Base-by-base conservation (phyloP, 2,888 invertebrate species). In the Eupithecia subumbrata region DNA sequence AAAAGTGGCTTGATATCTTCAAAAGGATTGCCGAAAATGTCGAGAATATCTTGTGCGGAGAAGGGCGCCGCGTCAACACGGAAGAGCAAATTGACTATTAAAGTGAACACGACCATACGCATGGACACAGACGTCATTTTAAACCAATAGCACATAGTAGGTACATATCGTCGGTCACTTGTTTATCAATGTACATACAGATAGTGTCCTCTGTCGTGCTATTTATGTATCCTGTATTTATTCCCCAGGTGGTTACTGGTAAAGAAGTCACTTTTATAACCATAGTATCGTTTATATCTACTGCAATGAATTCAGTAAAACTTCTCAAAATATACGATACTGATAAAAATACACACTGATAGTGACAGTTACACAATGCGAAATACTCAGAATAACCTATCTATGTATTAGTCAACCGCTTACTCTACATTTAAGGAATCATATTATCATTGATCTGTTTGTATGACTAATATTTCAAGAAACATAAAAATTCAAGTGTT, bases 51-150 rank as follows among this genome's bases (percentile, higher is more conserved):
- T 75, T 88, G 86, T 16, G 84, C 78, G 14, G 89, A 83, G 73
- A 88, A 83, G 40, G 92, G 87, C 16, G 87, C 85, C 45, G 87
- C 83, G 72, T 83, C 78, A 40, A 81, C 85, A 82, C 86, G 82
- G 73, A 89, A 69, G 71, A 90, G 73, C 79, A 91, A 87, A 85
- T 90, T 84, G 77, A 88, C 80, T 80, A 90, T 86, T 83, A 90
- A 84, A 85, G 85, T 84, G 80, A 90, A 83, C 85, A 89, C 87
- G 82, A 92, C 85, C 84, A 91, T 85, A 83, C 88, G 90, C 84
- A 86, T 87, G 84, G 86, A 86, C 85, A 87, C 85, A 85, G 87
- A 85, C 89, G 86, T 88, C 94, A 94, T 94, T 90, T 87, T 92
- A 89, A 85, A 84, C 82, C 83, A 88, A 86, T 89, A 89, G 78